A percentile compares a stretch with the other conserved stretches of the same genome.
Evolutionary conservation across 2,113 vertebrate species (phyloP).

Genomic region (Microtus oregoni): DNA sequence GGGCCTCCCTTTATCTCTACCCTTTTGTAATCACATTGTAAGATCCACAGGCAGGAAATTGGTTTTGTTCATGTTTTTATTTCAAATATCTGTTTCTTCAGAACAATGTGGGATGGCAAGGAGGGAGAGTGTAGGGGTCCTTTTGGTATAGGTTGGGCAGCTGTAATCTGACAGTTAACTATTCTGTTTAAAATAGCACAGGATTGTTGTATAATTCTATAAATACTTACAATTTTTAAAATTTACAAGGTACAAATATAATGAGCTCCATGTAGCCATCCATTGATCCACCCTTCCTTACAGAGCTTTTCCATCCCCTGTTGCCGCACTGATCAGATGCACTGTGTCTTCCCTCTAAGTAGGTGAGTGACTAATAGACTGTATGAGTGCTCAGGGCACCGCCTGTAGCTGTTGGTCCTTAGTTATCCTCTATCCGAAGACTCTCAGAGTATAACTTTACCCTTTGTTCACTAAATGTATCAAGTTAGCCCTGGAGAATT

Average conservation of each 20-base stretch:
- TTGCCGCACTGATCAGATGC: background rate
- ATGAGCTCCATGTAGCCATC: background rate
- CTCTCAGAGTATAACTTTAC: background rate
- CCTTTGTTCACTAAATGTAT: conserved; percentile 43
- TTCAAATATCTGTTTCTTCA: background rate
- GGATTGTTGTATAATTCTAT: background rate
- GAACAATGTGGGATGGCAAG: background rate
- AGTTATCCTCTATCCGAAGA: conserved; percentile 7
- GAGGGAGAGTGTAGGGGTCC: background rate
- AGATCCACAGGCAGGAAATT: background rate
- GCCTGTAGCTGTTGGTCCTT: background rate
- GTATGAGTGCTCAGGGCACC: background rate
- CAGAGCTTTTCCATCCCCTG: background rate
- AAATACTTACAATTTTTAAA: background rate
- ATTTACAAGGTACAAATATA: conserved; percentile 8
- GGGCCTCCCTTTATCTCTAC: background rate
- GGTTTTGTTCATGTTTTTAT: conserved; percentile 29
- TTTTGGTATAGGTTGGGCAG: background rate
- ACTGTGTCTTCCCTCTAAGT: background rate
- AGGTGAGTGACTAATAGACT: conserved; percentile 27
- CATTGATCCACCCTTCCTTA: background rate
- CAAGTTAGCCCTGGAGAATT: conserved; percentile 36
- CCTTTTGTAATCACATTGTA: background rate
- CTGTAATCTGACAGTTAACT: conserved; percentile 20
- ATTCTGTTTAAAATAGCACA: conserved; percentile 27